Percentiles rank a stretch among this genome's conserved stretches.
Conservation (phyloP, 2,797 vertebrate genomes). For the Scyliorhinus canicula region DNA sequence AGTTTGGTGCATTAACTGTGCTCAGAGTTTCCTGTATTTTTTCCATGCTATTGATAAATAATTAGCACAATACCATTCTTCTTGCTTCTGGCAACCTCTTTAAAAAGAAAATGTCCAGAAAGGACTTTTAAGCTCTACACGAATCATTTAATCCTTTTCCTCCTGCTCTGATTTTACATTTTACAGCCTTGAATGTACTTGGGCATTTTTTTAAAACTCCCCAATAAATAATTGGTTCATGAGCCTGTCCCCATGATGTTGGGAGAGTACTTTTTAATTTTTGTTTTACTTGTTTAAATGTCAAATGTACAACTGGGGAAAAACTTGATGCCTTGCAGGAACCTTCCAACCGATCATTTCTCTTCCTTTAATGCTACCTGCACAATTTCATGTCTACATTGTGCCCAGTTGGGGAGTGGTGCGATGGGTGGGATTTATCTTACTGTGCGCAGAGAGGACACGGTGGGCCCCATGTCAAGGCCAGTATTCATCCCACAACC, state of each 20-base stretch:
- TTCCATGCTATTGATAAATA: neutral
- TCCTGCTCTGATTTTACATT: neutral
- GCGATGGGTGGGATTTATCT: neutral
- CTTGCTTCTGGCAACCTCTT: neutral
- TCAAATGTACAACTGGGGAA: neutral
- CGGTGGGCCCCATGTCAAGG: neutral
- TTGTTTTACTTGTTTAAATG: too few species aligned
- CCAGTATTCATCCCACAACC: neutral
- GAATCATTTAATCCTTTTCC: neutral
- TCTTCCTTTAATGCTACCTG: neutral
- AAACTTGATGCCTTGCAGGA: neutral
- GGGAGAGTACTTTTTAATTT: neutral
- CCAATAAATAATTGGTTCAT: neutral
- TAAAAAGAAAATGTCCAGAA: neutral
- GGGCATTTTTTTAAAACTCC: neutral
- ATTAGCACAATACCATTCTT: neutral
- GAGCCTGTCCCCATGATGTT: too few species aligned
- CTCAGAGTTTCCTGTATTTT: neutral
- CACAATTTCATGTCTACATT: neutral
- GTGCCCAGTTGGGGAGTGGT: neutral
- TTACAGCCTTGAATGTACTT: conserved; percentile 1
- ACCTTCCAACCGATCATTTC: neutral
- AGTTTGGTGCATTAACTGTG: neutral
- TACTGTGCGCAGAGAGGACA: neutral
- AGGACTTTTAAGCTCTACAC: neutral